Conservation (phyloP, 2,113 vertebrate genomes). For the Platysternon megacephalum region DNA sequence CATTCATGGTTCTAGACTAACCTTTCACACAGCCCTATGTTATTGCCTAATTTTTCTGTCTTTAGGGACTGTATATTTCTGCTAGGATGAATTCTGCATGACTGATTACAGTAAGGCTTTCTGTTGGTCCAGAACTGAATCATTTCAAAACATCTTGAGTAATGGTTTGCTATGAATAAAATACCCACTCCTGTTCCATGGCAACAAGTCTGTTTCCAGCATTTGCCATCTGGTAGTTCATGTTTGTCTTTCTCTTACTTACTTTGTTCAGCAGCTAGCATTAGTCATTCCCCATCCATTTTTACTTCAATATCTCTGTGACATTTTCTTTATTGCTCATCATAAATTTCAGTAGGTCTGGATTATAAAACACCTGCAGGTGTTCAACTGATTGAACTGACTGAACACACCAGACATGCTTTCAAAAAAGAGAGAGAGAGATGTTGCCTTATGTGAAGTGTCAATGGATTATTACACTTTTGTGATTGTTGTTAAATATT, state of each 20-base stretch:
- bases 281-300: conserved; percentile 67
- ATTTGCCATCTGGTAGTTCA: conserved; percentile 75
- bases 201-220: conserved; percentile 66
- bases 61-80: background rate
- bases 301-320: conserved; percentile 58
- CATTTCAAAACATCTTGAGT: background rate
- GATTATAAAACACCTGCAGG: conserved; percentile 14
- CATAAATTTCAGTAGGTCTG: conserved; percentile 20
- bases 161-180: background rate
- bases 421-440: background rate
- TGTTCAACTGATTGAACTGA: conserved; percentile 8
- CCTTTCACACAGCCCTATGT: background rate
- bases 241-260: conserved; percentile 32
- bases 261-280: background rate
- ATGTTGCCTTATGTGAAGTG: background rate
- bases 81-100: background rate
- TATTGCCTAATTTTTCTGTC: background rate
- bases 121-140: background rate
- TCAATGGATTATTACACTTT: background rate
- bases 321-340: conserved; percentile 50
- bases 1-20: background rate
- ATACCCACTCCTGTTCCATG: conserved; percentile 60
- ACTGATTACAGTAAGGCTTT: background rate
- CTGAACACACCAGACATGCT: background rate
- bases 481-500: background rate